Base-by-base conservation (phyloP, 2,113 vertebrate genomes). In the Xyrauchen texanus region DNA sequence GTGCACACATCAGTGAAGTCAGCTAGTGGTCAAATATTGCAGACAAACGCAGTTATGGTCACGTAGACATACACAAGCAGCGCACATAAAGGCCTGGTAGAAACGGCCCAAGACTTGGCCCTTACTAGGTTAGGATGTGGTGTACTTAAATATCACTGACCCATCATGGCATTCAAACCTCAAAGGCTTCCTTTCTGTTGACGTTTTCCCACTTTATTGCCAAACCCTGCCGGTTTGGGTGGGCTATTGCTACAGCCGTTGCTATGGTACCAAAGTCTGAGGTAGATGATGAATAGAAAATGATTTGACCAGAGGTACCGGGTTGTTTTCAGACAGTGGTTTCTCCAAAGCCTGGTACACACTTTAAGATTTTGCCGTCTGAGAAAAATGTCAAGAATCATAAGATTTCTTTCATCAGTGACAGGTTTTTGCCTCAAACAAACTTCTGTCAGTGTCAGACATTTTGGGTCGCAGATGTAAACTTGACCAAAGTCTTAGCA, bases 1-100 rank as follows among this genome's bases (percentile, higher is more conserved):
- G 82, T 61, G 73, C 79, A 82, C 81, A 73, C 81, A 83, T 55
- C 80, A 84, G 88, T 83, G 84, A 78, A 86, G 79, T 70, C 78
- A 78, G 7, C 75, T 63, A 60, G 65, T 58, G 79, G 74, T 75
- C 55, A 67, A 66, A 65, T 34, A 4, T 11, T 7, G 53, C 61
- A 66, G 76, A 78, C 76, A 66, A 75, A 79, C 58, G 34, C 65
- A 57, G 72, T 61, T 6, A 67, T 2, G 16, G 70, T 80, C 83
- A 84, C 65, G 80, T 79, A 81, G 65, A 64, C 69, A 78, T 47
- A 53, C 55, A 16, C 8, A 60, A 61, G 64, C 8, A 46, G 51
- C 12, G 47, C 69, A 79, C 51, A 79, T 49, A 55, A 55, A 80
- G 61, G 42, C 4, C 15, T 3, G 12, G 12, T 58, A 63, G 7